These are phyloP conservation scores for Meloidogyne floridensis DNA, from an alignment of 1,140 invertebrate species.

Conservation along the genomic window DNA sequence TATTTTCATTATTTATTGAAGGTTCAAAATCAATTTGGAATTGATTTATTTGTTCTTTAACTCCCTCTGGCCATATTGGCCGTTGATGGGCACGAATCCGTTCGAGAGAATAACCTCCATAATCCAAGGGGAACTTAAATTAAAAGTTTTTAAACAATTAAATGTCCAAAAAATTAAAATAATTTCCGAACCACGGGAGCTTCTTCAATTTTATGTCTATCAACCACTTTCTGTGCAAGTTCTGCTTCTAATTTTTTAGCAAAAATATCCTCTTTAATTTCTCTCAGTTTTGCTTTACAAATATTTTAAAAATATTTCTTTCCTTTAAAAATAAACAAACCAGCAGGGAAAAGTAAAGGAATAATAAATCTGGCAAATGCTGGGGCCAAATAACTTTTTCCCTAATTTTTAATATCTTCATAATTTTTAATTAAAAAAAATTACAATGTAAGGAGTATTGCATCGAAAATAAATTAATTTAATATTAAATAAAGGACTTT, in stretches of 20 bases:
- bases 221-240: not conserved
- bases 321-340: not conserved
- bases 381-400: conserved; percentile 23
- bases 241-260: conserved; percentile 15
- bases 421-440: not conserved
- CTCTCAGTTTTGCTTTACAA: conserved; percentile 23
- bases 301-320: not conserved
- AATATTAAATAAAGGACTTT: not conserved
- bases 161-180: not conserved
- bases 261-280: not conserved
- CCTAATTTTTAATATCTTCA: not conserved
- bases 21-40: conserved; percentile 7
- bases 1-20: not conserved
- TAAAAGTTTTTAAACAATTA: not conserved
- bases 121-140: conserved; percentile 14
- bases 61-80: conserved; percentile 14
- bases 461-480: conserved; percentile 34
- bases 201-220: not conserved
- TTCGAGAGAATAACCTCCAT: conserved; percentile 23
- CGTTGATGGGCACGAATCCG: conserved; percentile 12
- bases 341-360: conserved; percentile 24
- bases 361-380: conserved; percentile 23
- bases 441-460: conserved; percentile 30
- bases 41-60: not conserved
- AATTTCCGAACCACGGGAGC: not conserved